These are phyloP conservation scores for Noctua janthe DNA, from an alignment of 2,888 invertebrate genomes.

Conservation along the genomic window DNA sequence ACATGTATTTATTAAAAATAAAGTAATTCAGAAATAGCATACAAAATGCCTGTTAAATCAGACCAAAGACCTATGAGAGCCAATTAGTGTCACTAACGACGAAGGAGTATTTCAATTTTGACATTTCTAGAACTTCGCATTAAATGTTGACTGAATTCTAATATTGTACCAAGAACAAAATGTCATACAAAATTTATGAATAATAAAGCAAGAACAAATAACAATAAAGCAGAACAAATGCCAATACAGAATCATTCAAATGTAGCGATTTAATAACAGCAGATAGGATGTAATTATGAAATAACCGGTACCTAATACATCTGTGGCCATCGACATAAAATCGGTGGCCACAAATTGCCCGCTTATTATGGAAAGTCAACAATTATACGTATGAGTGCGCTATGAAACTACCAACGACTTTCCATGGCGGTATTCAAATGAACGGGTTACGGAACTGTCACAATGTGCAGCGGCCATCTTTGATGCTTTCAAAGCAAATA, in stretches of 20 bases:
- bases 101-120: constrained; percentile 26
- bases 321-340: constrained; percentile 62
- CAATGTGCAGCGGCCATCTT: constrained; percentile 57
- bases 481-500: constrained; percentile 56
- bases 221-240: constrained; percentile 34
- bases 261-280: constrained; percentile 52
- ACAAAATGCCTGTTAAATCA: constrained; percentile 9
- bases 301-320: constrained; percentile 45
- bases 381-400: constrained; percentile 83
- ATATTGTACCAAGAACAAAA: constrained; percentile 11
- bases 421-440: constrained; percentile 73
- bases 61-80: background rate
- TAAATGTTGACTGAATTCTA: constrained; percentile 7
- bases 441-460: constrained; percentile 64
- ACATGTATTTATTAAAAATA: background rate
- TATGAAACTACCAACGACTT: constrained; percentile 74
- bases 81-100: constrained; percentile 30
- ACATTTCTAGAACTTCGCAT: constrained; percentile 24
- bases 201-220: constrained; percentile 35
- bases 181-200: constrained; percentile 15
- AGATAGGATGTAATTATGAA: constrained; percentile 51
- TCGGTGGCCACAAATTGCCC: constrained; percentile 62
- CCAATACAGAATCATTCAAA: constrained; percentile 45
- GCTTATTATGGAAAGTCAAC: constrained; percentile 79
- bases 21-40: constrained; percentile 6